phyloP scores from a whole-genome alignment of 2,888 invertebrate genomes.

The Eulithis prunata region DNA sequence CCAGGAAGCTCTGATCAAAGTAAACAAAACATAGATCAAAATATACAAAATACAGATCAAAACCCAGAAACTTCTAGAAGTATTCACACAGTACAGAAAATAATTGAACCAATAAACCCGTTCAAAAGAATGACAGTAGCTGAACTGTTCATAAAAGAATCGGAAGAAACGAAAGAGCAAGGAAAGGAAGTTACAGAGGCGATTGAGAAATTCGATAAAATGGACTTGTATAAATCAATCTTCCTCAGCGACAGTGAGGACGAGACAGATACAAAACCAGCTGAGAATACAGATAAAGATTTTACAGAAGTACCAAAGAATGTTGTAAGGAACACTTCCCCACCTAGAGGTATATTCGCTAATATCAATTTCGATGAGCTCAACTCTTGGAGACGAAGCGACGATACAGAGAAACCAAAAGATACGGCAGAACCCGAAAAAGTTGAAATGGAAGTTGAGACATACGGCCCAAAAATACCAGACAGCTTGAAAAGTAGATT shows the following conservation, averaged over 20 bases:
- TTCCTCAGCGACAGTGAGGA: constrained; percentile 92
- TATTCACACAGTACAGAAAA: constrained; percentile 14
- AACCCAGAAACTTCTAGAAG: not conserved
- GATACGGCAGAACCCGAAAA: constrained; percentile 19
- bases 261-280: constrained; percentile 64
- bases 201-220: constrained; percentile 78
- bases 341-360: constrained; percentile 89
- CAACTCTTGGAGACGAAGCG: constrained; percentile 72
- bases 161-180: constrained; percentile 63
- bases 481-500: constrained; percentile 66
- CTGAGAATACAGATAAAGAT: constrained; percentile 41
- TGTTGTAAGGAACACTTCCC: constrained; percentile 86
- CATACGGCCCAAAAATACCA: constrained; percentile 86
- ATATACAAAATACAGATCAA: constrained; percentile 4
- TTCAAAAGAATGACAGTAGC: constrained; percentile 77
- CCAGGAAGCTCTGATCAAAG: constrained; percentile 6
- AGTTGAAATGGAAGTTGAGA: constrained; percentile 43
- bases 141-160: constrained; percentile 76
- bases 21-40: constrained; percentile 1
- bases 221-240: constrained; percentile 95
- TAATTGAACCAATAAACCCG: constrained; percentile 42
- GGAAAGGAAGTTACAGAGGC: constrained; percentile 66
- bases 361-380: constrained; percentile 86
- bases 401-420: constrained; percentile 24
- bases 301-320: constrained; percentile 79